Evolutionary conservation across 1,140 invertebrate genomes (phyloP).

Genomic region (Conopomorpha cramerella): DNA sequence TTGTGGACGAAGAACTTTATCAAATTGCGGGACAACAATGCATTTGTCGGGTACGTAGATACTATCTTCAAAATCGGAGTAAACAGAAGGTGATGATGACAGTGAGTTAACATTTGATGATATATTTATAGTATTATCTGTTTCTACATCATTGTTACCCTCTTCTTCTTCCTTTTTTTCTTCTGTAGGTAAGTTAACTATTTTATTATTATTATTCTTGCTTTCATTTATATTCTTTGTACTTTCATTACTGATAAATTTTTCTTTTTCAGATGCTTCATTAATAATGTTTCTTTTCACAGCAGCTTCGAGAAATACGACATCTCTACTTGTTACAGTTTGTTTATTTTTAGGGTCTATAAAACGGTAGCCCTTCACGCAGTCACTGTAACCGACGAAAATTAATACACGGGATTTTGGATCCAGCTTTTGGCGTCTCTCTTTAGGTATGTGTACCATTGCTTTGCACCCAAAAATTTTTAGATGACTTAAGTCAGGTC

Average conservation of each 20-base stretch:
- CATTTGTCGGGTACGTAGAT: slow-evolving; percentile 5
- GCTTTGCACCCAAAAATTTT: slow-evolving; percentile 17
- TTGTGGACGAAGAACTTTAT: slow-evolving; percentile 5
- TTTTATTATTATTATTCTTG: slow-evolving; percentile 4
- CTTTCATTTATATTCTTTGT: slow-evolving; percentile 5
- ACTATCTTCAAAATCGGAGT: slow-evolving; percentile 6
- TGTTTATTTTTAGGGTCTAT: slow-evolving; percentile 16
- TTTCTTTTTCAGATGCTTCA: slow-evolving; percentile 2
- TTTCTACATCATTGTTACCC: slow-evolving; percentile 2
- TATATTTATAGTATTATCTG: slow-evolving; percentile 1
- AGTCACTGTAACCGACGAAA: slow-evolving; percentile 15
- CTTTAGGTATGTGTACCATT: slow-evolving; percentile 15
- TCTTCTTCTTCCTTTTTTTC: slow-evolving; percentile 4
- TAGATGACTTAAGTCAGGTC: slow-evolving; percentile 15
- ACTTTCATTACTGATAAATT: not conserved
- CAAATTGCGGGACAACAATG: slow-evolving; percentile 4
- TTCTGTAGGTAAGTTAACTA: slow-evolving; percentile 5
- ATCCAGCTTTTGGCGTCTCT: slow-evolving; percentile 9
- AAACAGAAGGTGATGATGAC: slow-evolving; percentile 3
- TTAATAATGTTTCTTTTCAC: slow-evolving; percentile 7
- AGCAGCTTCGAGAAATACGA: slow-evolving; percentile 20
- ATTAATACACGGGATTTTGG: slow-evolving; percentile 8
- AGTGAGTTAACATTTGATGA: slow-evolving; percentile 3
- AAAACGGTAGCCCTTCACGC: slow-evolving; percentile 19
- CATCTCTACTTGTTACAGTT: slow-evolving; percentile 18